A percentile compares a stretch with the other conserved stretches of the same genome.
Evolutionary conservation across 2,797 vertebrate genomes (phyloP).

Genomic region (Propithecus deckenii): DNA sequence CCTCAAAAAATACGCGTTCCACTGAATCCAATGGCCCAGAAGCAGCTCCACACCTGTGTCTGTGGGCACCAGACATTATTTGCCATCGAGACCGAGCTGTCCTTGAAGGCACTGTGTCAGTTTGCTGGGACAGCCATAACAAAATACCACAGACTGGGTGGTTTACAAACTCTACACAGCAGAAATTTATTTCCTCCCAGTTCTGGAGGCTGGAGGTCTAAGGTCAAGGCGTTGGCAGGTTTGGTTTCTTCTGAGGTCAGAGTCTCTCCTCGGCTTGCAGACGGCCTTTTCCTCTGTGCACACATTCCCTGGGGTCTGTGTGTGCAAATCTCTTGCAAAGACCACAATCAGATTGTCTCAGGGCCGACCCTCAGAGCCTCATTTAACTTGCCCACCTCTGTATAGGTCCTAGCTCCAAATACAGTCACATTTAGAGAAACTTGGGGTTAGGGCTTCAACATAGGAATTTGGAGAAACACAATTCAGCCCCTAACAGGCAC

Average conservation of each 20-base stretch:
- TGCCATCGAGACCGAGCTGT: neutral
- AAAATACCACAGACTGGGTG: neutral
- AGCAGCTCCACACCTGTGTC: neutral
- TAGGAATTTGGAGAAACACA: neutral
- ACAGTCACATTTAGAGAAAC: neutral
- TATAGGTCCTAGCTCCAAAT: neutral
- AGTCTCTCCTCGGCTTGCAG: neutral
- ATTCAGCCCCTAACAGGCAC: neutral
- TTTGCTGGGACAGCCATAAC: neutral
- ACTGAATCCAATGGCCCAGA: neutral
- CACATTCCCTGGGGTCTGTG: neutral
- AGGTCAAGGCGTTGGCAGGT: neutral
- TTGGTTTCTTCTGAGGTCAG: neutral
- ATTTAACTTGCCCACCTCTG: neutral
- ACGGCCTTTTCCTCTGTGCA: neutral
- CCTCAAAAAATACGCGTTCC: neutral
- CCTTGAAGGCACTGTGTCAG: neutral
- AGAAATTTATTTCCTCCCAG: neutral
- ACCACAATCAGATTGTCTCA: neutral
- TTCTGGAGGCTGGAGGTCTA: neutral
- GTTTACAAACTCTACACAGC: neutral
- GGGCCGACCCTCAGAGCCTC: neutral
- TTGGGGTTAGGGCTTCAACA: neutral
- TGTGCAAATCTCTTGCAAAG: neutral
- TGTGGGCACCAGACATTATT: neutral